A percentile compares a stretch with the other conserved stretches of the same genome.
phyloP scores from a whole-genome alignment of 2,113 vertebrate genomes.

The Corvus cornix region DNA sequence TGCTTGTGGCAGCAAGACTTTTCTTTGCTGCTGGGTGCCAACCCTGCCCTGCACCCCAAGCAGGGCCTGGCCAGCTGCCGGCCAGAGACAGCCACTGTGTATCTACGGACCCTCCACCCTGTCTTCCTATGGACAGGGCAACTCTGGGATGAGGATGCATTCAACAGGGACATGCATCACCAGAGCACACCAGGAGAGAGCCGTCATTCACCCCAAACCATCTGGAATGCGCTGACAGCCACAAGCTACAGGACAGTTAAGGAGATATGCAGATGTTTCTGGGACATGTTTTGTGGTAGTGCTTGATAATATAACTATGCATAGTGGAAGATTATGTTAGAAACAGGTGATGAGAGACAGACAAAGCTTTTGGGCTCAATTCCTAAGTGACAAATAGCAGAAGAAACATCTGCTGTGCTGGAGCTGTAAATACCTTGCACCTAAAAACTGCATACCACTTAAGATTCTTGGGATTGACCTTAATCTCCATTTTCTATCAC shows the following conservation, averaged over 20 bases:
- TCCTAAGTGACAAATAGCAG: not conserved
- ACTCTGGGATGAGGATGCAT: not conserved
- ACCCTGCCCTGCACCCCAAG: not conserved
- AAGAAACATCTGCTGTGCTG: not conserved
- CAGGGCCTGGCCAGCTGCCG: not conserved
- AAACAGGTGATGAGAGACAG: not conserved
- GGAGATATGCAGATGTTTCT: not conserved
- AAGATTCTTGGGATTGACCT: not conserved
- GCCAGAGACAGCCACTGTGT: not conserved
- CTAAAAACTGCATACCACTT: not conserved
- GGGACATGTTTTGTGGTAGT: not conserved
- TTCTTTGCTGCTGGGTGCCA: not conserved
- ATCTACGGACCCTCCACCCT: not conserved
- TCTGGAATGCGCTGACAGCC: not conserved
- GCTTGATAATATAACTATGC: not conserved
- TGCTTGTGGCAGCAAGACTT: not conserved
- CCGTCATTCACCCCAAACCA: not conserved
- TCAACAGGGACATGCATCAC: not conserved
- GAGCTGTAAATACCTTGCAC: not conserved
- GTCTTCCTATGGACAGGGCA: not conserved
- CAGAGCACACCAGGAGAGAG: not conserved
- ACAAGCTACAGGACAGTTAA: not conserved
- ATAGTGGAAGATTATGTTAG: not conserved
- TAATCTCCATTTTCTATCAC: not conserved
- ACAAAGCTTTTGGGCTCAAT: not conserved